phyloP scores from a whole-genome alignment of 2,113 vertebrate species.

The Rafetus swinhoei region DNA sequence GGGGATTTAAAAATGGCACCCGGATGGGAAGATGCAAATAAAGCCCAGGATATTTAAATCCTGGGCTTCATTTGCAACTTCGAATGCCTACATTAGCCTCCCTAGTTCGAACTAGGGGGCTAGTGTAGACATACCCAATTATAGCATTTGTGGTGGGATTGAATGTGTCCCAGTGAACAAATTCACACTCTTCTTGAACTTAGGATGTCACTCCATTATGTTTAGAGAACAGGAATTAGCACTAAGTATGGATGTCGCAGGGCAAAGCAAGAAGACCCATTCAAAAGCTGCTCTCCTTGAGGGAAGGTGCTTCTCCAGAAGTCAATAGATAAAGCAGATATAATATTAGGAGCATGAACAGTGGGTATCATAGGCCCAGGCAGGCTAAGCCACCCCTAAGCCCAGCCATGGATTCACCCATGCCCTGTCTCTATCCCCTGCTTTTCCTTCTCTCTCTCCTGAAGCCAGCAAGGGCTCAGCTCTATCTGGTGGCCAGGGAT shows the following conservation, averaged over 20 bases:
- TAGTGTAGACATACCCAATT: neutral
- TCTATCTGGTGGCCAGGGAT: no score
- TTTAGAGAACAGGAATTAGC: neutral
- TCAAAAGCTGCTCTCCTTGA: neutral
- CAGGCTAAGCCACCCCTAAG: no score
- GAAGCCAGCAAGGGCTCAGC: no score
- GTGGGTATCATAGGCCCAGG: neutral
- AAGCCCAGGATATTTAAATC: no score
- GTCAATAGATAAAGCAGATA: neutral
- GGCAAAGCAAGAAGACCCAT: neutral
- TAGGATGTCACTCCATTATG: constrained; percentile 11
- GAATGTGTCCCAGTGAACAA: neutral
- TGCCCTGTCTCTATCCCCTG: no score
- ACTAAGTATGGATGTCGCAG: neutral
- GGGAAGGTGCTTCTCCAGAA: neutral
- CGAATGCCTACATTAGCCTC: no score
- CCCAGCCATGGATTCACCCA: no score
- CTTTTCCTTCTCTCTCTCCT: no score
- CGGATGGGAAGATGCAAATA: no score
- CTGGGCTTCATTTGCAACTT: no score
- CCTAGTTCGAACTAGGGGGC: no score
- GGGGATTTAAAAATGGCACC: no score
- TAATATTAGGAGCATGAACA: neutral
- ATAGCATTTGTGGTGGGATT: neutral
- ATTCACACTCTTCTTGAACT: neutral